Conservation (phyloP, 2,113 vertebrate genomes). For the Pygoscelis adeliae region DNA sequence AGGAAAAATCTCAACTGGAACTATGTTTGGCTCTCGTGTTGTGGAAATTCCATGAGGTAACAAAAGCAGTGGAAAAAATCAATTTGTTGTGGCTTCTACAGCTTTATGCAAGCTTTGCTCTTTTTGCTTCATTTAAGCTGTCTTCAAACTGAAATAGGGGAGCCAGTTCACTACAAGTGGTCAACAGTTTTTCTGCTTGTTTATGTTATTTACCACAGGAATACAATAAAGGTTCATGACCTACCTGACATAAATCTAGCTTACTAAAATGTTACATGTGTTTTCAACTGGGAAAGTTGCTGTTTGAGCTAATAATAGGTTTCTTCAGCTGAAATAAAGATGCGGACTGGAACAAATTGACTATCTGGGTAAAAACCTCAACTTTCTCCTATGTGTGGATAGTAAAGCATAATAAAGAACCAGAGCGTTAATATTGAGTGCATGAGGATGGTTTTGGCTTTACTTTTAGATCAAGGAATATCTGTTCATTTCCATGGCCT, state of each 20-base stretch:
- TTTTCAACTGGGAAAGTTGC: slow-evolving; percentile 27
- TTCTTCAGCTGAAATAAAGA: slow-evolving; percentile 48
- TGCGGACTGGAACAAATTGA: slow-evolving; percentile 28
- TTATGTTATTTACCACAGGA: slow-evolving; percentile 45
- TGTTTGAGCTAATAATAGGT: slow-evolving; percentile 40
- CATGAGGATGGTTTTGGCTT: not conserved
- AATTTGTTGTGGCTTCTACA: slow-evolving; percentile 50
- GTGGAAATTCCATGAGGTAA: slow-evolving; percentile 9
- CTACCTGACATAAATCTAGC: slow-evolving; percentile 60
- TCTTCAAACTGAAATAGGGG: slow-evolving; percentile 28
- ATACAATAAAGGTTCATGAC: slow-evolving; percentile 58
- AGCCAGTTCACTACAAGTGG: slow-evolving; percentile 48
- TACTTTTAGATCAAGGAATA: slow-evolving; percentile 7
- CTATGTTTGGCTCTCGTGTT: not conserved
- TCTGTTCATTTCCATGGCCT: not conserved
- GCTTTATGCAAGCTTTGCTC: slow-evolving; percentile 18
- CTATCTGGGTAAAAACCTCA: not conserved
- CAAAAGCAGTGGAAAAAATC: slow-evolving; percentile 58
- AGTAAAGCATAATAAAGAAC: not conserved
- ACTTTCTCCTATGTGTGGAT: not conserved
- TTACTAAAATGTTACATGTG: slow-evolving; percentile 54
- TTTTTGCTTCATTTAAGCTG: slow-evolving; percentile 46
- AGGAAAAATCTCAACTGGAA: not conserved
- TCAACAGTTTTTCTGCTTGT: slow-evolving; percentile 54
- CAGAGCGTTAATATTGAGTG: not conserved